Percentiles rank a stretch among this genome's conserved stretches.
Evolutionary conservation across 2,797 vertebrate species (phyloP).

Genomic region (Sebastes minor): DNA sequence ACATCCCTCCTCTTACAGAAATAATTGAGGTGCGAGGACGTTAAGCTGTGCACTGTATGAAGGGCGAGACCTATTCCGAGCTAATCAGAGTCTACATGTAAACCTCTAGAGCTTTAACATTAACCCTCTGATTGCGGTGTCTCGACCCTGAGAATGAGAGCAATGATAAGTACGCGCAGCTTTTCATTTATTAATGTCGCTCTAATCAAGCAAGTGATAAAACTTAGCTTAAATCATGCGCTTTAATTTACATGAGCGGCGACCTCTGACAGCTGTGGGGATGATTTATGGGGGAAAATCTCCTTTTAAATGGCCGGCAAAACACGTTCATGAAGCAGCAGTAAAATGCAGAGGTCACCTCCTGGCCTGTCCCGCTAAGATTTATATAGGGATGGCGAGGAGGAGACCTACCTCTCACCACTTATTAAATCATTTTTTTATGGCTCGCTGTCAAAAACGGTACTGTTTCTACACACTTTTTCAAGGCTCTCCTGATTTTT

Average conservation of each 20-base stretch:
- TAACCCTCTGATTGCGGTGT: constrained; percentile 45
- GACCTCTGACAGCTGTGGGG: constrained; percentile 31
- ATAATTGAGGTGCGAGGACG: constrained; percentile 5
- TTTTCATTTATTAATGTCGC: constrained; percentile 54
- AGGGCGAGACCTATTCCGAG: constrained; percentile 27
- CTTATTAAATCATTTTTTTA: constrained; percentile 56
- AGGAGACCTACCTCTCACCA: constrained; percentile 11
- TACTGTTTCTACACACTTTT: constrained; percentile 25
- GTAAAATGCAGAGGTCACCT: constrained; percentile 58
- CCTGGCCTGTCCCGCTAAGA: constrained; percentile 22
- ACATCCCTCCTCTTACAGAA: not conserved
- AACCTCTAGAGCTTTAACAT: constrained; percentile 7
- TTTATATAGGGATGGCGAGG: constrained; percentile 30
- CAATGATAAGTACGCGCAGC: constrained; percentile 17
- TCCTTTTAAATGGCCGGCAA: constrained; percentile 24
- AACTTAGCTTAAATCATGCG: constrained; percentile 27
- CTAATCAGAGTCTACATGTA: constrained; percentile 30
- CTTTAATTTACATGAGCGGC: constrained; percentile 37
- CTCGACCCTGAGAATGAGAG: constrained; percentile 35
- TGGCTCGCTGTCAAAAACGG: constrained; percentile 33
- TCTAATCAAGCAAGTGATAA: constrained; percentile 56
- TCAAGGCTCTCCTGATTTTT: constrained; percentile 13
- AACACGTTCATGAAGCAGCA: constrained; percentile 46
- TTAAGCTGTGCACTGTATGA: not conserved
- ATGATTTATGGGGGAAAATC: constrained; percentile 47